phyloP scores from a whole-genome alignment of 2,113 vertebrate species.

The Cryptotis parvus region DNA sequence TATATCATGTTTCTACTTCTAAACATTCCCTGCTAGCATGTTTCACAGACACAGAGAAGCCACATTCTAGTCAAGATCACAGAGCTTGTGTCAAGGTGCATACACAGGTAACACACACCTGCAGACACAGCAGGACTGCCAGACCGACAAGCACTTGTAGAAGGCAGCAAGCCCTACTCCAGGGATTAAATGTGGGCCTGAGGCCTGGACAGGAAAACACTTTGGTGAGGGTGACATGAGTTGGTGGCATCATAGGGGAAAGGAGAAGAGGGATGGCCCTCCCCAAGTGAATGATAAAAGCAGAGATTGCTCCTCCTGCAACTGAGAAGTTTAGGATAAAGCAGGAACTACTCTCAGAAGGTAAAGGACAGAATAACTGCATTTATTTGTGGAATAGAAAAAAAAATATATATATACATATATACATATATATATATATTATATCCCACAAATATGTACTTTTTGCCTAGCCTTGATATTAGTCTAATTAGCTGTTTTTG shows the following conservation, averaged over 20 bases:
- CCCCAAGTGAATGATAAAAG: background rate
- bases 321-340: too few species aligned
- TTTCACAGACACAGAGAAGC: background rate
- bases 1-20: background rate
- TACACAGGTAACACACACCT: fast-evolving
- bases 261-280: background rate
- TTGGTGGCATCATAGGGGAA: background rate
- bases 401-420: too few species aligned
- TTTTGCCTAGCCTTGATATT: too few species aligned
- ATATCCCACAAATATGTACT: too few species aligned
- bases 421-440: too few species aligned
- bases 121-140: background rate
- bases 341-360: too few species aligned
- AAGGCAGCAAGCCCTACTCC: background rate
- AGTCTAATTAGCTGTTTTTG: too few species aligned
- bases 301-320: background rate
- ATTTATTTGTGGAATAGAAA: too few species aligned
- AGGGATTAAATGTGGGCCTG: background rate
- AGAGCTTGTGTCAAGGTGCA: background rate
- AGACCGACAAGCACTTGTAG: background rate
- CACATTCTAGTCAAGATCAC: background rate
- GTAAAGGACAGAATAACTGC: too few species aligned
- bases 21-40: background rate
- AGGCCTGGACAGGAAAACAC: background rate
- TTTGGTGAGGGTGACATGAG: background rate